Conservation (phyloP, 2,113 vertebrate genomes). For the Pelecanus crispus region DNA sequence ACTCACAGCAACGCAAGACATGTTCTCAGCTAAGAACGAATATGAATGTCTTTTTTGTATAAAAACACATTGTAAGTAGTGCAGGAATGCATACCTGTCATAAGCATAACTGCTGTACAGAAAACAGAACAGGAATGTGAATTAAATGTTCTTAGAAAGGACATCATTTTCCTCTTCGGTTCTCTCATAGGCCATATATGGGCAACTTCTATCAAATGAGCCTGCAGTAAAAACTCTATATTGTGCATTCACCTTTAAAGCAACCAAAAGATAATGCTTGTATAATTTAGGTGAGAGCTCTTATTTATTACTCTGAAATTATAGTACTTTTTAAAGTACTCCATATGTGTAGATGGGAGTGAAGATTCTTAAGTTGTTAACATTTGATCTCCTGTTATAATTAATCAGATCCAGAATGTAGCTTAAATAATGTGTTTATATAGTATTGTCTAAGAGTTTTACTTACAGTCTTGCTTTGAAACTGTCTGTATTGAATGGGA, state of each 20-base stretch:
- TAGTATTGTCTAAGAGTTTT: conserved; percentile 5
- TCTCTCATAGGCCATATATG: conserved; percentile 56
- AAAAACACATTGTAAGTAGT: not conserved
- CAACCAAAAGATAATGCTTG: conserved; percentile 1
- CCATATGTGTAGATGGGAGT: conserved; percentile 11
- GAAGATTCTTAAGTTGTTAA: conserved; percentile 66
- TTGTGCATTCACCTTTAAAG: conserved; percentile 18
- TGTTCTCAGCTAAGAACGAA: not conserved
- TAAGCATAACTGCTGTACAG: conserved; percentile 39
- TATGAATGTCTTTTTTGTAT: conserved; percentile 46
- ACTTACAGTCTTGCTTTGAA: conserved; percentile 11
- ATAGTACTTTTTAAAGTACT: conserved; percentile 46
- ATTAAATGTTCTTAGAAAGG: conserved; percentile 35
- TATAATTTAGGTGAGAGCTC: conserved; percentile 38
- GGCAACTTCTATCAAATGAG: conserved; percentile 45
- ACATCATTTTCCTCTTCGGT: conserved; percentile 23
- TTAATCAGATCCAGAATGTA: conserved; percentile 62
- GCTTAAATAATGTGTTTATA: conserved; percentile 50
- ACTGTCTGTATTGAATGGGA: not conserved
- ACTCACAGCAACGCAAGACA: not conserved
- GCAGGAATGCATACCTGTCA: conserved; percentile 52
- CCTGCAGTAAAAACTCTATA: conserved; percentile 28
- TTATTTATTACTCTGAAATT: conserved; percentile 59
- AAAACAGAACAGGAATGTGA: conserved; percentile 60
- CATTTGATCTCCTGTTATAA: conserved; percentile 66